A percentile compares a stretch with the other conserved stretches of the same genome.
Conservation (phyloP, 2,797 vertebrate genomes). For the Siniperca obscura region DNA sequence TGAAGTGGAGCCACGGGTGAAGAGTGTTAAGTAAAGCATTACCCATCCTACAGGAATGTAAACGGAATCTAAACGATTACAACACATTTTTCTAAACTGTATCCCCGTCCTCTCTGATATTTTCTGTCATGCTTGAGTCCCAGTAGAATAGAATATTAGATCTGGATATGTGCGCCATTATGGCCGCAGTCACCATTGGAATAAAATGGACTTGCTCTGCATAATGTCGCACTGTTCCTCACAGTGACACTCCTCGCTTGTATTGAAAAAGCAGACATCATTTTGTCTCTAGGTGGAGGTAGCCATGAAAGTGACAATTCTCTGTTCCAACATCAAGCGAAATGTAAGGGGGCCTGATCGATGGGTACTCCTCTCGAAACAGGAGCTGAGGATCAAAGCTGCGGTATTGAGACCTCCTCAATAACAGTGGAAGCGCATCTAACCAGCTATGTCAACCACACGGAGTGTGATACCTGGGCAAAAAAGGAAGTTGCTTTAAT, state of each 20-base stretch:
- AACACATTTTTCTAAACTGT: not conserved
- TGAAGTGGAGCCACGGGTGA: not conserved
- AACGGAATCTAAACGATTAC: not conserved
- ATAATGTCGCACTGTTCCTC: not conserved
- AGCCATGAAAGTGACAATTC: not conserved
- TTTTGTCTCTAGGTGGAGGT: constrained; percentile 2
- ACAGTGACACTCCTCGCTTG: not conserved
- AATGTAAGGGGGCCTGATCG: not conserved
- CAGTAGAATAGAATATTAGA: not conserved
- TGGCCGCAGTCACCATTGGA: not conserved
- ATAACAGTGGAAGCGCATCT: not conserved
- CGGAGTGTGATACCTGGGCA: constrained; percentile 9
- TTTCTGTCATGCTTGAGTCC: not conserved
- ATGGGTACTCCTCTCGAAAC: not conserved
- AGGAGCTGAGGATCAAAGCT: constrained; percentile 11
- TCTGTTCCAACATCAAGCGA: not conserved
- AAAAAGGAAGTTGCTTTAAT: constrained; percentile 36
- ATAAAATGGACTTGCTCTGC: not conserved
- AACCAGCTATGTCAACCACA: constrained; percentile 12
- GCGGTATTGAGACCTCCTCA: not conserved
- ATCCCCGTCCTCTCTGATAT: not conserved
- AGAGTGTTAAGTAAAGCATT: not conserved
- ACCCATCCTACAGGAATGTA: not conserved
- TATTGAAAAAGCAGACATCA: not conserved
- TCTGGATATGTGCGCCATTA: not conserved